Conservation (phyloP, 2,113 vertebrate genomes). For the Alligator mississippiensis region DNA sequence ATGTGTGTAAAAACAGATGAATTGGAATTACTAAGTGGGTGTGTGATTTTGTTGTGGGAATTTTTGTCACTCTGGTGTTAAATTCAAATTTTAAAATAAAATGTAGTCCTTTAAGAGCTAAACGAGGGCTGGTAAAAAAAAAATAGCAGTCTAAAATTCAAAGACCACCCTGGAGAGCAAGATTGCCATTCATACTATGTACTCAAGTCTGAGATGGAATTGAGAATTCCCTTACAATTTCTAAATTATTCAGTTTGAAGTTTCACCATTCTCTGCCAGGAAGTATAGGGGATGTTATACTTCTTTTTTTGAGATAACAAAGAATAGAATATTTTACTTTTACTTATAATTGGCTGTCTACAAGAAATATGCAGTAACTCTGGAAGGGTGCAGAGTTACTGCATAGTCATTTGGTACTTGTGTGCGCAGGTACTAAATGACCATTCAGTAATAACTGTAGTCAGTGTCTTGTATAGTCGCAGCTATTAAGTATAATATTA, state of each 20-base stretch:
- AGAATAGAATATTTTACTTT: too few species aligned
- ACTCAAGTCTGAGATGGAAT: background rate
- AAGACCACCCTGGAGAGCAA: accelerated
- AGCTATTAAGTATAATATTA: background rate
- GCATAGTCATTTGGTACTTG: too few species aligned
- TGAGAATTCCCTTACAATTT: background rate
- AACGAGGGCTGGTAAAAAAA: background rate
- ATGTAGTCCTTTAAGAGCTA: background rate
- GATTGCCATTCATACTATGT: accelerated
- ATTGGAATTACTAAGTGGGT: background rate
- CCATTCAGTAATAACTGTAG: background rate
- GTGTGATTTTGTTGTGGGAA: background rate
- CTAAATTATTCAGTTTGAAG: background rate
- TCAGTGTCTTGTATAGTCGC: background rate
- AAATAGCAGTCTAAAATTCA: background rate
- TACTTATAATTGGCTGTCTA: too few species aligned
- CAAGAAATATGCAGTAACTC: too few species aligned
- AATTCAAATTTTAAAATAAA: background rate
- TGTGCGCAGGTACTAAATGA: too few species aligned
- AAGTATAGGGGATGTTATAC: background rate
- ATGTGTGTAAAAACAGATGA: background rate
- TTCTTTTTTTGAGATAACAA: too few species aligned
- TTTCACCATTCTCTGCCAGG: background rate
- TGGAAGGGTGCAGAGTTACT: too few species aligned
- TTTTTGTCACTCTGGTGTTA: background rate